Base-by-base conservation (phyloP, 1,140 invertebrate genomes). In the Eriocheir sinensis region DNA sequence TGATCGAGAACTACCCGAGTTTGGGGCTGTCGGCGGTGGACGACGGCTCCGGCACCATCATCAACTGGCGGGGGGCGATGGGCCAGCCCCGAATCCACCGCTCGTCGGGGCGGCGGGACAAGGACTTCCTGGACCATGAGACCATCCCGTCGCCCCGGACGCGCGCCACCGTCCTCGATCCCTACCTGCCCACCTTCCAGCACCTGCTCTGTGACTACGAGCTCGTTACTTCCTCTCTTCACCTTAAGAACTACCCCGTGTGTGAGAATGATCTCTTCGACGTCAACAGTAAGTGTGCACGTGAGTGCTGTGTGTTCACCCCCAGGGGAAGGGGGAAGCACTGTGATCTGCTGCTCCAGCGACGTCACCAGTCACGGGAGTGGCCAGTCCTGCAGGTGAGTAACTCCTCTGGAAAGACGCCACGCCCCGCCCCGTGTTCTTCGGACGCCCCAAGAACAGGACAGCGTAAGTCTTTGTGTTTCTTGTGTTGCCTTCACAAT, bases 201-300 rank as follows among this genome's bases (percentile, higher is more conserved):
- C 95, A 96, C 80, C 93, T 94, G 89, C 89, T 96, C 72, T 96
- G 93, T 89, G 95, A 96, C 36, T 92, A 94, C 36, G 94, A 96
- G 41, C 86, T 95, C 36, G 95, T 96, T 27, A 88, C 94, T 89
- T 96, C 95, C 15, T 96, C 95, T 80, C 91, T 96, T 80, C 94
- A 95, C 93, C 95, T 96, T 30, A 96, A 96, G 79, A 94, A 95
- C 48, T 96, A 96, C 81, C 95, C 95, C 80, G 95, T 96, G 89
- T 95, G 94, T 89, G 95, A 96, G 89, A 95, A 95, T 72, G 95
- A 96, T 38, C 86, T 96, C 83, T 96, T 92, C 92, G 95, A 96
- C 83, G 95, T 96, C 6, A 94, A 96, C 86, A 93, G 95, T 95
- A 83, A 95, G 94, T 94, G 32, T 79, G 60, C 40, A 34, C 53